These are phyloP conservation scores for Adelphocoris suturalis DNA, from an alignment of 2,888 invertebrate genomes.

Conservation along the genomic window DNA sequence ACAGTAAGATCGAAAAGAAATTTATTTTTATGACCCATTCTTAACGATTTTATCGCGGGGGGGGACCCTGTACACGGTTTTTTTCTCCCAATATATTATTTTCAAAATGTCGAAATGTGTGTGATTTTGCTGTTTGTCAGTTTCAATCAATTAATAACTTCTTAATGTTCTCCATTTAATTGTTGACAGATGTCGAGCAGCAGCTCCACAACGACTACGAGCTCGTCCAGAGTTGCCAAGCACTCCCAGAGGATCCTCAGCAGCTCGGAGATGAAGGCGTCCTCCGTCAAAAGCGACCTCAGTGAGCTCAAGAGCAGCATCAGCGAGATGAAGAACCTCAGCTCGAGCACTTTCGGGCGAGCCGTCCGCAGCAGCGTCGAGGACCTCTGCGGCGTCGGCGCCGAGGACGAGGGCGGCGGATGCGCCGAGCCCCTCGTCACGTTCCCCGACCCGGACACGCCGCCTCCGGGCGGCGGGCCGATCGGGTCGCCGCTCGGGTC, in stretches of 20 bases:
- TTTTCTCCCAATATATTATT: too few relatives aligned
- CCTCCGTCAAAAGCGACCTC: conserved; percentile 84
- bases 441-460: conserved; percentile 88
- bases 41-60: too few relatives aligned
- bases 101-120: not conserved
- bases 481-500: conserved; percentile 51
- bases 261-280: conserved; percentile 87
- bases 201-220: conserved; percentile 82
- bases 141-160: too few relatives aligned
- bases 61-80: too few relatives aligned
- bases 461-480: conserved; percentile 79
- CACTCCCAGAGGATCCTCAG: conserved; percentile 79
- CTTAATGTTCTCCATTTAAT: not conserved
- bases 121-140: too few relatives aligned
- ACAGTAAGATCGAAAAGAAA: too few relatives aligned
- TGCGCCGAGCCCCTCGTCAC: conserved; percentile 85
- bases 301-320: conserved; percentile 90
- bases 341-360: conserved; percentile 76
- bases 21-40: too few relatives aligned
- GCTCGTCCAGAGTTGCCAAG: conserved; percentile 72
- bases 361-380: conserved; percentile 73
- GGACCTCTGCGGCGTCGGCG: conserved; percentile 77
- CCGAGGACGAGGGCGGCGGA: conserved; percentile 76
- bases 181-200: conserved; percentile 77
- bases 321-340: conserved; percentile 90